Conservation (phyloP, 2,797 vertebrate species). For the Gymnoscopelus microlampas region DNA sequence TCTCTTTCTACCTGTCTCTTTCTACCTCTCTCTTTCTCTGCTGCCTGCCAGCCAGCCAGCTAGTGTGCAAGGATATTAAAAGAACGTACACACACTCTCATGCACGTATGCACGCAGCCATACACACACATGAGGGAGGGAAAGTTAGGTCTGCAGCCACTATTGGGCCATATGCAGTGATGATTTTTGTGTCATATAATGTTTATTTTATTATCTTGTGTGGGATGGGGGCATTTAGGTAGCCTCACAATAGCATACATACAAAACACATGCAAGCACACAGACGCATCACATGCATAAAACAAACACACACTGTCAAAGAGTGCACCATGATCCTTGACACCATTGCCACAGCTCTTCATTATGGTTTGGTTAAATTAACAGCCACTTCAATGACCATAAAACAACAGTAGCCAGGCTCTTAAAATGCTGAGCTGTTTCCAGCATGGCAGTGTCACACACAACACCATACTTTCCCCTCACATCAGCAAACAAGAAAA, state of each 20-base stretch:
- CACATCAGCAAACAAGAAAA: conserved; percentile 76
- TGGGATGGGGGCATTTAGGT: too few relatives aligned
- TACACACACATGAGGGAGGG: neutral
- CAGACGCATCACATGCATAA: neutral
- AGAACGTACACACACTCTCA: too few relatives aligned
- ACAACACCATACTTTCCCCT: conserved; percentile 73
- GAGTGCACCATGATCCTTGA: conserved; percentile 35
- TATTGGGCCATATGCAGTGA: too few relatives aligned
- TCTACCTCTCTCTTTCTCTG: too few relatives aligned
- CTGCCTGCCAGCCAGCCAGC: too few relatives aligned
- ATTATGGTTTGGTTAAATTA: conserved; percentile 71
- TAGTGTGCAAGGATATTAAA: too few relatives aligned
- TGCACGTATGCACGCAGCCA: neutral
- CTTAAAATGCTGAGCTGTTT: conserved; percentile 74
- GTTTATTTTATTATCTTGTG: too few relatives aligned
- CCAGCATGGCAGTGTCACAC: conserved; percentile 62
- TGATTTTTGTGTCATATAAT: too few relatives aligned
- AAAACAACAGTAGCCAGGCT: conserved; percentile 63
- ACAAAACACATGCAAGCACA: neutral
- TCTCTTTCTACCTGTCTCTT: too few relatives aligned
- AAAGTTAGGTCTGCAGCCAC: too few relatives aligned
- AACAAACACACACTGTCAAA: conserved; percentile 20
- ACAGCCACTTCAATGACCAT: conserved; percentile 73
- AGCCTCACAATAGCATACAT: neutral
- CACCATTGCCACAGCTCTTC: conserved; percentile 45